These are phyloP conservation scores for Hylaeus volcanicus DNA, from an alignment of 1,140 invertebrate species.

Conservation along the genomic window DNA sequence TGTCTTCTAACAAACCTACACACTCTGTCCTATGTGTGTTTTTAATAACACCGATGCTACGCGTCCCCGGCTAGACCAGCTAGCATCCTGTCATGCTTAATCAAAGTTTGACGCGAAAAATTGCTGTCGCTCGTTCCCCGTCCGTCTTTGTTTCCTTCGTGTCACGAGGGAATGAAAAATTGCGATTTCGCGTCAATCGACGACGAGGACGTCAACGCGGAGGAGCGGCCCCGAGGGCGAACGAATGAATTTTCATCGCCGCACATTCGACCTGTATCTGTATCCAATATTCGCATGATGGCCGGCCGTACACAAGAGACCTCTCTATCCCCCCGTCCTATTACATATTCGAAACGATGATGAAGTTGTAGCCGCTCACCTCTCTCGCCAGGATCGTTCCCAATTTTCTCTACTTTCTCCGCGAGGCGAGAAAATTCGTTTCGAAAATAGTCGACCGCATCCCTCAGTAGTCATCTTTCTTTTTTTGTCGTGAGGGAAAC, in stretches of 20 bases:
- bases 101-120: slow-evolving; percentile 7
- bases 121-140: not conserved
- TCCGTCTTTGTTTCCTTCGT: not conserved
- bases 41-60: slow-evolving; percentile 4
- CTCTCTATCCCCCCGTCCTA: slow-evolving; percentile 1
- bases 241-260: slow-evolving; percentile 59
- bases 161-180: slow-evolving; percentile 23
- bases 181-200: slow-evolving; percentile 1
- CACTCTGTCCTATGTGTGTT: not conserved
- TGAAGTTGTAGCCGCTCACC: not conserved
- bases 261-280: slow-evolving; percentile 42
- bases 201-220: not conserved
- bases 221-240: not conserved
- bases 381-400: not conserved
- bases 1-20: not conserved
- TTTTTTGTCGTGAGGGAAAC: too few species aligned
- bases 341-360: slow-evolving; percentile 53
- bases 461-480: too few species aligned
- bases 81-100: not conserved
- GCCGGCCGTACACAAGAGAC: slow-evolving; percentile 2
- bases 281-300: slow-evolving; percentile 60
- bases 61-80: not conserved
- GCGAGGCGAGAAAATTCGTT: too few species aligned
- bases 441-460: too few species aligned
- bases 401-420: too few species aligned